Base-by-base conservation (phyloP, 2,888 invertebrate genomes). In the Blomia tropicalis region DNA sequence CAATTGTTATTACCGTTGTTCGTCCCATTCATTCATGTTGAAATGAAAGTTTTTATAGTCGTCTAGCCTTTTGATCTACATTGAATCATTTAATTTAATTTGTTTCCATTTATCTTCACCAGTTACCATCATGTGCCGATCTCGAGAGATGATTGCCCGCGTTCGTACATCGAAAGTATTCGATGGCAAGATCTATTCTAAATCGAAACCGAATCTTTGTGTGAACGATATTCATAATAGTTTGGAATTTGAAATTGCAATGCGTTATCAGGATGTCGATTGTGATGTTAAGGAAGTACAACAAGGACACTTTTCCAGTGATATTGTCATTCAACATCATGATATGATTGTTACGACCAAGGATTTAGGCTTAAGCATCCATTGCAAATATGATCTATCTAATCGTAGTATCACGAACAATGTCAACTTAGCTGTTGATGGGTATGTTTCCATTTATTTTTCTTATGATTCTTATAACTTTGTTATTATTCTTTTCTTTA, bases 271-370 rank as follows among this genome's bases (percentile, higher is more conserved):
- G 73, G 87, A 91, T 73, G 79, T 91, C 66, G 89, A 90, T 74
- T 91, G 91, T 74, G 89, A 89, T 74, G 89, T 91, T 58, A 87
- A 89, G 73, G 87, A 87, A 71, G 68, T 67, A 64, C 85, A 87
- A 63, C 80, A 85, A 66, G 89, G 89, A 68, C 81, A 84, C 71
- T 87, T 86, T 73, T 80, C 88, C 71, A 91, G 89, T 75, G 91
- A 91, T 75, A 88, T 91, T 63, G 89, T 92, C 71, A 73, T 77
- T 54, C 91, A 92, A 73, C 90, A 91, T 76, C 91, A 92, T 77
- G 90, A 90, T 73, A 88, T 88, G 71, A 91, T 92, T 70, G 89
- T 92, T 67, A 92, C 91, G 67, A 88, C 87, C 66, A 87, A 89
- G 58, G 91, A 92, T 80, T 80, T 92, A 70, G 91, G 91, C 43